Evolutionary conservation across 2,113 vertebrate species (phyloP).

Genomic region (Chionomys nivalis): DNA sequence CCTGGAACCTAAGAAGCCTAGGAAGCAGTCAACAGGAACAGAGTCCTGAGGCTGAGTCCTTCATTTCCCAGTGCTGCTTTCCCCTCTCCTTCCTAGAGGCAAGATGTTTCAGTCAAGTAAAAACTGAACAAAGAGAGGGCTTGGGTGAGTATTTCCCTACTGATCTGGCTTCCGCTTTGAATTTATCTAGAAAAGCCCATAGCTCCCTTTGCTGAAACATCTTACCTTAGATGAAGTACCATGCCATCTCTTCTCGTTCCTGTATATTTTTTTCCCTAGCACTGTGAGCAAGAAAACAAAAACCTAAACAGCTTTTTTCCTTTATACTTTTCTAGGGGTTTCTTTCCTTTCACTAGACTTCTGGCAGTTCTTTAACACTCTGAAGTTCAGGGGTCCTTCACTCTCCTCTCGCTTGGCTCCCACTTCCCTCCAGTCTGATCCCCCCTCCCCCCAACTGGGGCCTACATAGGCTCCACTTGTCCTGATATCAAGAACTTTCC

Average conservation of each 20-base stretch:
- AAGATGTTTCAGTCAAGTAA: not conserved
- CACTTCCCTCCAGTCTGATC: not conserved
- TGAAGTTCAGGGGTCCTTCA: not conserved
- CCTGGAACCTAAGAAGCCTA: not conserved
- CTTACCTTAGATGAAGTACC: not conserved
- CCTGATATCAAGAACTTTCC: not conserved
- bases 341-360: not conserved
- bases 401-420: too few relatives aligned
- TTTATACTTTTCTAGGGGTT: not conserved
- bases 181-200: not conserved
- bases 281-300: constrained; percentile 9
- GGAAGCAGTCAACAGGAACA: not conserved
- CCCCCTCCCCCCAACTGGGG: not conserved
- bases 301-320: not conserved
- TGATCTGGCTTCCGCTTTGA: not conserved
- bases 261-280: not conserved
- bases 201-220: not conserved
- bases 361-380: not conserved
- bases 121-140: not conserved
- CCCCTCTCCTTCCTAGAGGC: not conserved
- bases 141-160: not conserved
- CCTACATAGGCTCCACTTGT: not conserved
- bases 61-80: not conserved
- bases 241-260: not conserved
- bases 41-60: not conserved